Base-by-base conservation (phyloP, 2,888 invertebrate species). In the Trilocha varians region DNA sequence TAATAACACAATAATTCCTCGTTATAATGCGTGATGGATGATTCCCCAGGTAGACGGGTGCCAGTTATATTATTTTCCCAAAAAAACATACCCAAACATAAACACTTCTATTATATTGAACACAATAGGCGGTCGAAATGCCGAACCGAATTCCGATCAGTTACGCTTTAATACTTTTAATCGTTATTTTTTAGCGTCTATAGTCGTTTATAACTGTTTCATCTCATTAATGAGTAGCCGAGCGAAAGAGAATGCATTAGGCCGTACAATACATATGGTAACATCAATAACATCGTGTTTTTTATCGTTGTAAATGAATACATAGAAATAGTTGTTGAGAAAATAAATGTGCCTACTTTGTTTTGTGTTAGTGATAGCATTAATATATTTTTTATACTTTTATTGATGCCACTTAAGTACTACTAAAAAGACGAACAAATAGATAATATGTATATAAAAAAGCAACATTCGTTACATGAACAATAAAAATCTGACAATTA, bases 111-210 rank as follows among this genome's bases (percentile, higher is more conserved):
- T 82, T 82, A 75, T 83, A 62, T 59, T 46, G 51, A 59, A 59
- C 59, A 83, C 79, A 85, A 84, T 75, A 59, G 77, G 52, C 50
- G 59, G 57, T 65, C 62, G 57, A 70, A 70, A 73, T 67, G 69
- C 66, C 73, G 74, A 62, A 61, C 67, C 78, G 73, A 80, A 83
- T 82, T 73, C 66, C 70, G 64, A 82, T 84, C 76, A 59, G 84
- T 76, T 69, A 83, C 79, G 84, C 75, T 82, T 84, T 79, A 83
- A 79, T 80, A 76, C 70, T 68, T 63, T 73, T 79, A 78, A 85
- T 83, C 73, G 78, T 64, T 73, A 72, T 76, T 83, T 79, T 82
- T 80, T 59, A 60, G 61, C 65, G 61, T 60, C 69, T 62, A 59
- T 63, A 52, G 49, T 48, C 63, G 75, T 75, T 79, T 79, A 78